A percentile compares a stretch with the other conserved stretches of the same genome.
phyloP scores from a whole-genome alignment of 2,797 vertebrate species.

The Lepidocolaptes lacrymiger region DNA sequence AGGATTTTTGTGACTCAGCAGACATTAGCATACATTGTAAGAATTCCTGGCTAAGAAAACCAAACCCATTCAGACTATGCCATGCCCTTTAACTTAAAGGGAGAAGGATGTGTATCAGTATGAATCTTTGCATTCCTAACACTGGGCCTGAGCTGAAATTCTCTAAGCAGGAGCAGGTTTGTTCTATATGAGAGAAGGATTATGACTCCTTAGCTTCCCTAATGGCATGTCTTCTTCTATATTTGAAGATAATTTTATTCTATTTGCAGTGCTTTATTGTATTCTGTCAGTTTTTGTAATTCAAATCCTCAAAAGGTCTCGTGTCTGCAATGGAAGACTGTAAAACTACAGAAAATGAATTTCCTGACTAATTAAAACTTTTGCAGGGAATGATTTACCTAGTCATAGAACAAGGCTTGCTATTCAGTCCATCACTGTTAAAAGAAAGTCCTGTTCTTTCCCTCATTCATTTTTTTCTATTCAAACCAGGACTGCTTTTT shows the following conservation, averaged over 20 bases:
- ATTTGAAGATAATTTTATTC: neutral
- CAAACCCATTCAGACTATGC: rapidly evolving
- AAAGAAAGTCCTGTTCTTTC: neutral
- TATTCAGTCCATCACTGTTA: neutral
- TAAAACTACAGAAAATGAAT: neutral
- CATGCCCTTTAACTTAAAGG: neutral
- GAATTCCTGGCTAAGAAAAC: neutral
- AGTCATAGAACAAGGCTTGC: neutral
- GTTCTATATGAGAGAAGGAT: neutral
- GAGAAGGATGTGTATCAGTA: neutral
- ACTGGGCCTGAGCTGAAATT: neutral
- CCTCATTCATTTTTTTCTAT: neutral
- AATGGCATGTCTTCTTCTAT: neutral
- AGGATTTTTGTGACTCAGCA: neutral
- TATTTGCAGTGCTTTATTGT: neutral
- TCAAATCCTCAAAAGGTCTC: neutral
- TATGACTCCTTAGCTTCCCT: neutral
- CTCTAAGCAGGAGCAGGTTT: neutral
- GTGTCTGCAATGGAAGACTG: neutral
- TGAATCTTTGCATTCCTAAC: neutral
- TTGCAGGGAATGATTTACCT: neutral
- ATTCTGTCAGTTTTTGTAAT: neutral
- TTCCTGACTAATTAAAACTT: neutral
- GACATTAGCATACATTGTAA: neutral
- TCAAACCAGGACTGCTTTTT: neutral